Percentiles rank a stretch among this genome's conserved stretches.
Evolutionary conservation across 2,888 invertebrate genomes (phyloP).

Genomic region (Acleris laterana): DNA sequence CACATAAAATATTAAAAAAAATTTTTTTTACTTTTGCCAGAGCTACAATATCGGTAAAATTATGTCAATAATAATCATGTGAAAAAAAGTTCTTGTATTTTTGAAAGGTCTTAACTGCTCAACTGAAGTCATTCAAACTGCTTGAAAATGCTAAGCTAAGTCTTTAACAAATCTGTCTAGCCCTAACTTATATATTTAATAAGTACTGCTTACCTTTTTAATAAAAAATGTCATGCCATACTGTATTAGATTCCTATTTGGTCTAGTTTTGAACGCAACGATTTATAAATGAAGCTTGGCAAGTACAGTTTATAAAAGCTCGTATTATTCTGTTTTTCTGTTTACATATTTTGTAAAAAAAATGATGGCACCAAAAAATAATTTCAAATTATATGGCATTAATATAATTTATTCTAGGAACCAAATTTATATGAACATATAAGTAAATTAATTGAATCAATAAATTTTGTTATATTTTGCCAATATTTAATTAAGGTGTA

Average conservation of each 20-base stretch:
- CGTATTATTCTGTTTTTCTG: background rate
- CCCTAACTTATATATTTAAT: background rate
- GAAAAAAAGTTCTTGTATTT: conserved; percentile 11
- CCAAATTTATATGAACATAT: conserved; percentile 1
- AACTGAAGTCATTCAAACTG: conserved; percentile 4
- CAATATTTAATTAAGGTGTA: too few species aligned
- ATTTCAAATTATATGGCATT: conserved; percentile 34
- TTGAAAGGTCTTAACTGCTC: background rate
- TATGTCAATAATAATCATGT: conserved; percentile 3
- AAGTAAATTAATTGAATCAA: background rate
- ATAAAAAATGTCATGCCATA: conserved; percentile 41
- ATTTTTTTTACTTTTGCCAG: too few species aligned
- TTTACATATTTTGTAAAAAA: conserved; percentile 17
- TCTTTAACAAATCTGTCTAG: conserved; percentile 19
- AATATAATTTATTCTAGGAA: conserved; percentile 16
- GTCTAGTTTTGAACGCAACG: conserved; percentile 38
- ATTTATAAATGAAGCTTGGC: conserved; percentile 26
- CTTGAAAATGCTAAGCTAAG: conserved; percentile 7
- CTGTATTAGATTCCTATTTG: conserved; percentile 38
- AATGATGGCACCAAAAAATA: conserved; percentile 32
- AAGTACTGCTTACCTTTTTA: conserved; percentile 28
- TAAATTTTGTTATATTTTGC: too few species aligned
- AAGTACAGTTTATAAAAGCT: conserved; percentile 14
- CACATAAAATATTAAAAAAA: background rate
- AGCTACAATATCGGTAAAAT: background rate